Percentiles rank a stretch among this genome's conserved stretches.
phyloP scores from a whole-genome alignment of 2,113 vertebrate genomes.

The Globicephala melas region DNA sequence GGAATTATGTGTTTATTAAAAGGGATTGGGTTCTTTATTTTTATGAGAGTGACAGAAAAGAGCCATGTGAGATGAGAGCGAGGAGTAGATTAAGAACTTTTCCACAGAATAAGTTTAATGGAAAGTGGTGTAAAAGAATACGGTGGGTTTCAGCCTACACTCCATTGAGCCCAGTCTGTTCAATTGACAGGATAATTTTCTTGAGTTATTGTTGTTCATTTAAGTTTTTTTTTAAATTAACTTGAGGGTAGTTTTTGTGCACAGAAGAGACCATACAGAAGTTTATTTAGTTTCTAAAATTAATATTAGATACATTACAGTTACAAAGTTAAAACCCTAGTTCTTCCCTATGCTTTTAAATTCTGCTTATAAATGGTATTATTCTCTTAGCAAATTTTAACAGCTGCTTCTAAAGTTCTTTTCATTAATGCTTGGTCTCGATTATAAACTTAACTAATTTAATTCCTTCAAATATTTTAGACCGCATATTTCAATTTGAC shows the following conservation, averaged over 20 bases:
- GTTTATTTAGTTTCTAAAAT: slow-evolving; percentile 1
- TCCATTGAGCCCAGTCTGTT: background rate
- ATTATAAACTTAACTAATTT: slow-evolving; percentile 17
- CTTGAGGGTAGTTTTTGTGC: background rate
- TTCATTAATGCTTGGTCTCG: background rate
- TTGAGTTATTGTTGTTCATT: background rate
- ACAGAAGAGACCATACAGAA: background rate
- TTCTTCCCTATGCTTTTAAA: background rate
- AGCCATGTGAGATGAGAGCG: background rate
- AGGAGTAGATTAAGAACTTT: background rate
- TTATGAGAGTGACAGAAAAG: background rate
- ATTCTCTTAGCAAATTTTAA: background rate
- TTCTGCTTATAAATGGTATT: background rate
- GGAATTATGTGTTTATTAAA: background rate
- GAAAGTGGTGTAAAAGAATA: background rate
- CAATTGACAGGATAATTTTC: background rate
- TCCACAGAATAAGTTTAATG: background rate
- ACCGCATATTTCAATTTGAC: background rate
- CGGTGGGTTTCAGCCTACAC: background rate
- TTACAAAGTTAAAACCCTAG: background rate
- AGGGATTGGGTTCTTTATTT: background rate
- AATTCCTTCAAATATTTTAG: background rate
- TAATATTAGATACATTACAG: background rate
- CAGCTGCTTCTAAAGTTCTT: background rate
- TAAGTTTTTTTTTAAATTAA: background rate